Conservation (phyloP, 2,797 vertebrate genomes). For the Huso huso region DNA sequence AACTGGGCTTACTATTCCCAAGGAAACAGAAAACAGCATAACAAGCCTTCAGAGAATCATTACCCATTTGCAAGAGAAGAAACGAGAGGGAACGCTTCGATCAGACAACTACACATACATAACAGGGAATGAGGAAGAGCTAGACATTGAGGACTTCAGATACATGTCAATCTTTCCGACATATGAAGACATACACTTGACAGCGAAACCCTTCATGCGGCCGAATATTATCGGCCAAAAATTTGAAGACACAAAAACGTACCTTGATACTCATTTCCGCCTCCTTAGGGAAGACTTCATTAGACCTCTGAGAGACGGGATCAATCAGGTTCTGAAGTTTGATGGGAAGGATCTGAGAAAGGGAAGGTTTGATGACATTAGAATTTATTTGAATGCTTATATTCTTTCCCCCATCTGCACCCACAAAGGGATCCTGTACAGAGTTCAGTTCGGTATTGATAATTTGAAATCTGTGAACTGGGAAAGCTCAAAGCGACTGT, state of each 20-base stretch:
- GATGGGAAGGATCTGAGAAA: constrained; percentile 10
- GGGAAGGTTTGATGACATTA: constrained; percentile 23
- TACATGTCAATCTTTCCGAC: constrained; percentile 31
- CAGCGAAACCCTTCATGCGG: constrained; percentile 23
- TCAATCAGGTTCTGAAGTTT: constrained; percentile 22
- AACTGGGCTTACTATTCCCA: constrained; percentile 4
- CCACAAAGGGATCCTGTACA: constrained; percentile 25
- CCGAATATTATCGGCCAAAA: constrained; percentile 25
- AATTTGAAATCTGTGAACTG: constrained; percentile 23
- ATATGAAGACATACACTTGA: constrained; percentile 24
- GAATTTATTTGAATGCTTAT: constrained; percentile 25
- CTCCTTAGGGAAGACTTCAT: constrained; percentile 34
- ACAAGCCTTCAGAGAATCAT: constrained; percentile 20
- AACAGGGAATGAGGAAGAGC: constrained; percentile 8
- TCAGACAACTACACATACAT: constrained; percentile 28
- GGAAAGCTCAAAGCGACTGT: constrained; percentile 29
- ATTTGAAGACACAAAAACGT: constrained; percentile 26
- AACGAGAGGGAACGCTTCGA: constrained; percentile 21
- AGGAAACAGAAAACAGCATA: constrained; percentile 17
- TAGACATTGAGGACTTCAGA: constrained; percentile 21
- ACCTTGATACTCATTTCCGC: constrained; percentile 35
- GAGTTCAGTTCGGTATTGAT: constrained; percentile 20
- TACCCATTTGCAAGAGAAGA: constrained; percentile 22
- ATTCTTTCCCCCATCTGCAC: constrained; percentile 25
- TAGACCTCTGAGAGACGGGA: constrained; percentile 33